These are phyloP conservation scores for Heliconius melpomene DNA, from an alignment of 1,140 invertebrate species.

Conservation along the genomic window DNA sequence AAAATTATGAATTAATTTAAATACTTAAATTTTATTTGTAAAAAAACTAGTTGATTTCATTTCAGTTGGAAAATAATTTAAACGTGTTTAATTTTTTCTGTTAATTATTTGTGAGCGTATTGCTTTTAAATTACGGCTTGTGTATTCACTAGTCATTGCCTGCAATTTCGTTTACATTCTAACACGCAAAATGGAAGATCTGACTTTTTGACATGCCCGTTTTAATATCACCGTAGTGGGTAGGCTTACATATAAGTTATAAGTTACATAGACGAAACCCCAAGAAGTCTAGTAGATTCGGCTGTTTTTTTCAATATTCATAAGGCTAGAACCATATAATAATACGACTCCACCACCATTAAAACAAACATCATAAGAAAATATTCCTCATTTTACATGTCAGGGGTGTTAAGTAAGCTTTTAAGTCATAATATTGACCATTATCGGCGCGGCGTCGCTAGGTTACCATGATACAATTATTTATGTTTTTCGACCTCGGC, in stretches of 20 bases:
- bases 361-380: constrained; percentile 32
- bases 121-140: not conserved
- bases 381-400: constrained; percentile 32
- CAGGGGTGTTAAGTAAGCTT: constrained; percentile 12
- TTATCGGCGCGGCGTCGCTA: constrained; percentile 31
- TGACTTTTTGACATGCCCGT: too few species aligned
- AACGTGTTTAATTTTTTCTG: not conserved
- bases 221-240: too few species aligned
- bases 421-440: constrained; percentile 30
- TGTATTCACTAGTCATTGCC: not conserved
- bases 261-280: too few species aligned
- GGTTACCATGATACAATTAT: constrained; percentile 29
- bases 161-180: too few species aligned
- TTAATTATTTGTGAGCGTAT: not conserved
- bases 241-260: too few species aligned
- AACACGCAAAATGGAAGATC: too few species aligned
- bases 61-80: not conserved
- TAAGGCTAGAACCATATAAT: not conserved
- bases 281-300: too few species aligned
- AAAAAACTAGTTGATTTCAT: not conserved
- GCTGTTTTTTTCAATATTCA: too few species aligned
- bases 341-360: not conserved
- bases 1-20: not conserved
- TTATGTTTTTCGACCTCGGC: not conserved
- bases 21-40: not conserved